phyloP scores from a whole-genome alignment of 2,797 vertebrate species.

The Macroramphosus scolopax region DNA sequence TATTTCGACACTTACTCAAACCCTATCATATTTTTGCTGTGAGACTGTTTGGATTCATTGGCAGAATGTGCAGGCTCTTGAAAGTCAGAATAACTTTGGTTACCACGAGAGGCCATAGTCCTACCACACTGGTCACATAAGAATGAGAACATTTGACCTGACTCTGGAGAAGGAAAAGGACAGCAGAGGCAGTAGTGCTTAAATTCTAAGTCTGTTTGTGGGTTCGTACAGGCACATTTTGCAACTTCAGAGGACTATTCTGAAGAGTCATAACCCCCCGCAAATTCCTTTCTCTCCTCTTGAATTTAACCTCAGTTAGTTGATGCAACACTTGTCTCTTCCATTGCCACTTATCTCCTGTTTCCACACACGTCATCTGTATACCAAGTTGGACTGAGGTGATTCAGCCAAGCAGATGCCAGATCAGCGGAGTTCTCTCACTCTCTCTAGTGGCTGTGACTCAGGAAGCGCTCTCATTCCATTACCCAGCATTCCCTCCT shows the following conservation, averaged over 20 bases:
- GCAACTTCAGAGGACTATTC: constrained; percentile 19
- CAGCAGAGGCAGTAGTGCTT: neutral
- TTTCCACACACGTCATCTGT: constrained; percentile 47
- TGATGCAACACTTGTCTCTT: constrained; percentile 42
- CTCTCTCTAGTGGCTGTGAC: constrained; percentile 58
- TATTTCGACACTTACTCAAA: constrained; percentile 78
- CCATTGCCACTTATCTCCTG: constrained; percentile 36
- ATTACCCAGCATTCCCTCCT: constrained; percentile 64
- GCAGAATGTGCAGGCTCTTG: constrained; percentile 39
- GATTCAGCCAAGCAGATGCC: constrained; percentile 64
- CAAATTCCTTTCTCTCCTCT: constrained; percentile 22
- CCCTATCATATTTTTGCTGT: constrained; percentile 67
- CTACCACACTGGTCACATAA: constrained; percentile 61
- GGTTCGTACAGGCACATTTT: constrained; percentile 6
- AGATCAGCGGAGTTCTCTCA: constrained; percentile 52
- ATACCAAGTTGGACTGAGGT: constrained; percentile 48
- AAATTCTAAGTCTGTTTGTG: constrained; percentile 6
- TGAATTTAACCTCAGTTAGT: constrained; percentile 24
- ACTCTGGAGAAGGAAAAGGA: constrained; percentile 24
- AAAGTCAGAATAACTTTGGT: constrained; percentile 66
- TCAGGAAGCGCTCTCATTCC: constrained; percentile 66
- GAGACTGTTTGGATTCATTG: constrained; percentile 67
- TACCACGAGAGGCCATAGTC: constrained; percentile 54
- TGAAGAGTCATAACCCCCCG: constrained; percentile 12
- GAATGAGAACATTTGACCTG: constrained; percentile 55